A percentile compares a stretch with the other conserved stretches of the same genome.
Evolutionary conservation across 2,113 vertebrate genomes (phyloP).

Genomic region (Limanda limanda): DNA sequence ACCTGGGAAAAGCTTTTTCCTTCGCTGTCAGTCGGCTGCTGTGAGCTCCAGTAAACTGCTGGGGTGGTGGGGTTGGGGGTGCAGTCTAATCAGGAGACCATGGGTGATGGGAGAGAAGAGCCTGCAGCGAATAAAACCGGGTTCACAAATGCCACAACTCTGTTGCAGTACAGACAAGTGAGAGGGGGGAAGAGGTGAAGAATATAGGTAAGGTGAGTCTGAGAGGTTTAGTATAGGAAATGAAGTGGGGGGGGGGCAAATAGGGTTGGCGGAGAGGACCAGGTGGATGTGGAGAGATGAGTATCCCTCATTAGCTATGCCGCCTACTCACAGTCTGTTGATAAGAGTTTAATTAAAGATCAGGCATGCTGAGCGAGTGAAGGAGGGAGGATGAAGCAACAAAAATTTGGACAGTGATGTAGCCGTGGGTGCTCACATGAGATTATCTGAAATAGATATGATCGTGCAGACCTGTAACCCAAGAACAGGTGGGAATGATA

Average conservation of each 20-base stretch:
- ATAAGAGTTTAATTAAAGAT: slow-evolving; percentile 45
- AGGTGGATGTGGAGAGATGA: slow-evolving; percentile 8
- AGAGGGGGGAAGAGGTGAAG: background rate
- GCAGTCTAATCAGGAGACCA: slow-evolving; percentile 65
- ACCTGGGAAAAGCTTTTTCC: slow-evolving; percentile 61
- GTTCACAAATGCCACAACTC: slow-evolving; percentile 23
- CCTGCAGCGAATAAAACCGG: slow-evolving; percentile 62
- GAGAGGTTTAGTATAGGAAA: slow-evolving; percentile 27
- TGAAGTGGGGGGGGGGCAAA: background rate
- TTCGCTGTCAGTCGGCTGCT: slow-evolving; percentile 49
- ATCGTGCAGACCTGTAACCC: background rate
- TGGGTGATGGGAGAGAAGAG: slow-evolving; percentile 62
- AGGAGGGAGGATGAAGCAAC: slow-evolving; percentile 16
- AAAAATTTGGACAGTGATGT: background rate
- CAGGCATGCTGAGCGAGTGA: slow-evolving; percentile 2
- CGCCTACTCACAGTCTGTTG: slow-evolving; percentile 39
- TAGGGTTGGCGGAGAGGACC: background rate
- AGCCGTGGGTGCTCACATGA: background rate
- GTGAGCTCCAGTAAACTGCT: slow-evolving; percentile 52
- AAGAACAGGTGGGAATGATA: background rate
- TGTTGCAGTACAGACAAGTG: slow-evolving; percentile 2
- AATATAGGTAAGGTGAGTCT: background rate
- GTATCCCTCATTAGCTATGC: slow-evolving; percentile 13
- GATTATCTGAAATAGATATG: background rate
- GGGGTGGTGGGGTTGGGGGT: background rate